Conservation (phyloP, 1,140 invertebrate species). For the Bombus confusus region DNA sequence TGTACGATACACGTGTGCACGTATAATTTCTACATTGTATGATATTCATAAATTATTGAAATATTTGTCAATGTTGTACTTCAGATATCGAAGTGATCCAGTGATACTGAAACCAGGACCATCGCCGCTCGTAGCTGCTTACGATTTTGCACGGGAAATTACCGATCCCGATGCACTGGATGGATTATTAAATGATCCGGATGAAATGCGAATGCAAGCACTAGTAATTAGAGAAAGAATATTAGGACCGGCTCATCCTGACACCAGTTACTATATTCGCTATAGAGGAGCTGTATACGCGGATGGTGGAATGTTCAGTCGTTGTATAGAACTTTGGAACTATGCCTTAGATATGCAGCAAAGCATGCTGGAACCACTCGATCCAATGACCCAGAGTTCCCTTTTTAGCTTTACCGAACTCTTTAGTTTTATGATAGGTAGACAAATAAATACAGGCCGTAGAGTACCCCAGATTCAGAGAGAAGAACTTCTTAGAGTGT, state of each 20-base stretch:
- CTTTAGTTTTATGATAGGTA: constrained; percentile 96
- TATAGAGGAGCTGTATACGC: constrained; percentile 97
- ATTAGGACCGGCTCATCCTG: constrained; percentile 95
- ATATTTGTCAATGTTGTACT: not conserved
- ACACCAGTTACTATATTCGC: constrained; percentile 97
- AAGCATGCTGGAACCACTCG: constrained; percentile 94
- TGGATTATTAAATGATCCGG: constrained; percentile 94
- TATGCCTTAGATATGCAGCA: constrained; percentile 99
- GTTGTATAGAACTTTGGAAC: constrained; percentile 97
- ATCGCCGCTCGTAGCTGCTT: constrained; percentile 89
- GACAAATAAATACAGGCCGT: constrained; percentile 86
- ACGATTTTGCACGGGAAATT: constrained; percentile 93
- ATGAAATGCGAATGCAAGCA: constrained; percentile 98
- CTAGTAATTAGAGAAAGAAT: constrained; percentile 96
- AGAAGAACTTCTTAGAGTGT: constrained; percentile 91
- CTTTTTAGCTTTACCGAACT: constrained; percentile 97
- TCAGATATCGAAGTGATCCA: constrained; percentile 83
- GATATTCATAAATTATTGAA: not conserved
- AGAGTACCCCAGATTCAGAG: constrained; percentile 91
- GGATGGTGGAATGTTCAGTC: constrained; percentile 95
- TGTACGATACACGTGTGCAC: not conserved
- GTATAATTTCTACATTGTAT: not conserved
- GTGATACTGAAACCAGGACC: constrained; percentile 87
- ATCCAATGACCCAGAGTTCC: constrained; percentile 96
- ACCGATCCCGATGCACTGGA: constrained; percentile 90